Conservation (phyloP, 1,140 invertebrate species). For the Drosophila trapezifrons region DNA sequence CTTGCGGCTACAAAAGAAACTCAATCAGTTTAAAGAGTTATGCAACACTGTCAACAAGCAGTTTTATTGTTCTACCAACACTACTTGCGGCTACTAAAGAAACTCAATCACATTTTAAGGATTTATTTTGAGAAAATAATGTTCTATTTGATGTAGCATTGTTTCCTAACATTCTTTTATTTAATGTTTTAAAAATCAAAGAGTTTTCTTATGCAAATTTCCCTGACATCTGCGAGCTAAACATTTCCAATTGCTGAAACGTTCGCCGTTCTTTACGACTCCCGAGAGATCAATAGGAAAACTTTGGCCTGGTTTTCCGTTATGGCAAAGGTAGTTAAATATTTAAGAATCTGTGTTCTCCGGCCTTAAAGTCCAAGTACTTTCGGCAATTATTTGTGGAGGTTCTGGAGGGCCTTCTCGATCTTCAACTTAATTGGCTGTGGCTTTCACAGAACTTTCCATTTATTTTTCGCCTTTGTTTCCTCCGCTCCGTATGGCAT, state of each 20-base stretch:
- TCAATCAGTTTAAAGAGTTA: background rate
- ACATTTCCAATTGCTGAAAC: slow-evolving; percentile 19
- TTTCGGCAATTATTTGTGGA: slow-evolving; percentile 20
- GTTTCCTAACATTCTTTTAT: too few relatives aligned
- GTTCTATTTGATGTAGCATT: too few relatives aligned
- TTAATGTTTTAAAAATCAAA: background rate
- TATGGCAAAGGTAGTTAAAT: slow-evolving; percentile 9
- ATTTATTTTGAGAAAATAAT: too few relatives aligned
- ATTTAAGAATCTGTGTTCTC: slow-evolving; percentile 9
- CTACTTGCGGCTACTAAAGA: background rate
- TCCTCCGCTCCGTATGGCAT: background rate
- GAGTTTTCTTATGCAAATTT: background rate
- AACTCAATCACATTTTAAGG: too few relatives aligned
- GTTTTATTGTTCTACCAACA: background rate
- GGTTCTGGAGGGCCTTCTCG: slow-evolving; percentile 18
- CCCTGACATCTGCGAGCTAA: background rate
- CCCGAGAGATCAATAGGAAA: slow-evolving; percentile 21
- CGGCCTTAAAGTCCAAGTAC: slow-evolving; percentile 11
- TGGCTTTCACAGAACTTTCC: slow-evolving; percentile 29
- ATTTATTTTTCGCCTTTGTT: slow-evolving; percentile 37
- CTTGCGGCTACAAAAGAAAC: background rate
- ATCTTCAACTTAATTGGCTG: slow-evolving; percentile 37
- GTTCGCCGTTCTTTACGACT: slow-evolving; percentile 16
- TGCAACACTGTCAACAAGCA: background rate
- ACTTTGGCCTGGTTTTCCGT: background rate